Evolutionary conservation across 2,113 vertebrate species (phyloP).

Genomic region (Nycticebus coucang): DNA sequence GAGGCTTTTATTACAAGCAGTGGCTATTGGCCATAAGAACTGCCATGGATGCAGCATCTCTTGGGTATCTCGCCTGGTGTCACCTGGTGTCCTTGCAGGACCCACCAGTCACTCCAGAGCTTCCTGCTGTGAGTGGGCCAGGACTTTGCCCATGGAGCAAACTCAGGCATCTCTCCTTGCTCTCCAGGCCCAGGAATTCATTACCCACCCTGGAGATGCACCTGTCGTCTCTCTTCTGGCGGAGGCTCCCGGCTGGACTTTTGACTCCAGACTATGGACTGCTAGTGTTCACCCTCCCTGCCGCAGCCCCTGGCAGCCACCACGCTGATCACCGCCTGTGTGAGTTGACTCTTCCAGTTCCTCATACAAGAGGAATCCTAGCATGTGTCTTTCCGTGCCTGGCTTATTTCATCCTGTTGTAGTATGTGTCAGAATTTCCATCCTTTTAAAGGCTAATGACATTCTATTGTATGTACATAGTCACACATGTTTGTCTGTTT

Average conservation of each 20-base stretch:
- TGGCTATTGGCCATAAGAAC: neutral
- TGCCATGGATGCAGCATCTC: rapidly evolving
- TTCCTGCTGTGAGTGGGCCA: neutral
- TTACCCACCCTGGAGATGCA: rapidly evolving
- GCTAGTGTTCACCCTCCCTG: no score
- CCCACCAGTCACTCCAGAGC: rapidly evolving
- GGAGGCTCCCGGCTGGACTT: neutral
- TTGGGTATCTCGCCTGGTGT: neutral
- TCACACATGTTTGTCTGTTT: neutral
- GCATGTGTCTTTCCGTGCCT: neutral
- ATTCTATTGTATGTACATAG: rapidly evolving
- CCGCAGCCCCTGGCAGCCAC: neutral
- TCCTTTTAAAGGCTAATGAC: neutral
- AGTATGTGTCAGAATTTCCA: neutral
- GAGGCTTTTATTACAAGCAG: neutral
- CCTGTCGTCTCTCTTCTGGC: neutral
- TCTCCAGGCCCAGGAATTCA: rapidly evolving
- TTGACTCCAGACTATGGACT: no score
- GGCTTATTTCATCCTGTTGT: neutral
- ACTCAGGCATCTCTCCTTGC: neutral
- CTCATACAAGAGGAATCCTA: rapidly evolving
- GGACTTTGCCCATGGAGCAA: neutral
- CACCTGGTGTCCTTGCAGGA: neutral
- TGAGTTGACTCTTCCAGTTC: neutral
- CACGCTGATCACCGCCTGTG: neutral